A percentile compares a stretch with the other conserved stretches of the same genome.
Evolutionary conservation across 2,113 vertebrate genomes (phyloP).

Genomic region (Psittacara wagleri): DNA sequence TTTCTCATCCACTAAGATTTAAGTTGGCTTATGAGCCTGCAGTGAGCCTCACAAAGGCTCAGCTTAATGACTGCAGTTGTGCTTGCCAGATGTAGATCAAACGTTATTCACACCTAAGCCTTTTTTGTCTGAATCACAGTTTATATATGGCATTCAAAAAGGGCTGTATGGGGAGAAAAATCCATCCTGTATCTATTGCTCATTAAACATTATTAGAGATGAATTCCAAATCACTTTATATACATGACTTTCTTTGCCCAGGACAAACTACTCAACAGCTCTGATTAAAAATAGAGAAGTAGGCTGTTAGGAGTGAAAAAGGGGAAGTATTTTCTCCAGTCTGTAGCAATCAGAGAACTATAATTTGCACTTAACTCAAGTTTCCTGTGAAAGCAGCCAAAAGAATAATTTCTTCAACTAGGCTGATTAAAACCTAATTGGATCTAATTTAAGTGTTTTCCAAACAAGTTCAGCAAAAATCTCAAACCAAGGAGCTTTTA

Average conservation of each 20-base stretch:
- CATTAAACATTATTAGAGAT: not conserved
- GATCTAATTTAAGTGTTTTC: constrained; percentile 45
- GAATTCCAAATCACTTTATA: constrained; percentile 3
- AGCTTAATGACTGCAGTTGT: not conserved
- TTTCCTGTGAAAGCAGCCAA: constrained; percentile 25
- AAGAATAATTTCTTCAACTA: constrained; percentile 46
- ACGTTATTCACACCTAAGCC: not conserved
- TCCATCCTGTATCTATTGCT: not conserved
- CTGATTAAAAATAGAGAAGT: constrained; percentile 53
- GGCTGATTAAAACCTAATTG: constrained; percentile 44
- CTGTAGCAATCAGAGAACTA: constrained; percentile 26
- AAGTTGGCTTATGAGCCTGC: not conserved
- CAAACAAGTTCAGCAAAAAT: constrained; percentile 28
- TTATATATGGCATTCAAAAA: not conserved
- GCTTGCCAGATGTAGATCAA: not conserved
- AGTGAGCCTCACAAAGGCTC: not conserved
- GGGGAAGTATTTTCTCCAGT: constrained; percentile 12
- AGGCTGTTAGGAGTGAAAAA: constrained; percentile 38
- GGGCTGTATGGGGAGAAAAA: not conserved
- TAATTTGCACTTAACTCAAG: constrained; percentile 53
- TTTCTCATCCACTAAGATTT: constrained; percentile 6
- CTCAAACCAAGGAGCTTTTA: not conserved
- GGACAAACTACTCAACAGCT: constrained; percentile 12
- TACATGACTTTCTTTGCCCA: not conserved
- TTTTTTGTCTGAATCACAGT: not conserved